Conservation (phyloP, 1,140 invertebrate genomes). For the Notospermus geniculatus region DNA sequence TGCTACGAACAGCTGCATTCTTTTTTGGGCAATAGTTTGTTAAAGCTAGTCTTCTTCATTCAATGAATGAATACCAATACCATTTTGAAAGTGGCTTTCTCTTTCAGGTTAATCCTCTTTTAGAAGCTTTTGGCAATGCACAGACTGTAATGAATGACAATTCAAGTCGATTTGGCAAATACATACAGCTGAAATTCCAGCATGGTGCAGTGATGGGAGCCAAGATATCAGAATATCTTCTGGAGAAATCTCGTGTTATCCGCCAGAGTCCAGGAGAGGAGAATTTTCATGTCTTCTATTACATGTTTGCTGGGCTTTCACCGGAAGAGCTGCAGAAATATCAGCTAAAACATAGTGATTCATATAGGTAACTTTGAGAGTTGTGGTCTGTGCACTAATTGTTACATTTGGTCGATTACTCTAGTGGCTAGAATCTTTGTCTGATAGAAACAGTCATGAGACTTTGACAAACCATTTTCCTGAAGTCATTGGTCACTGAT, state of each 20-base stretch:
- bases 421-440: too few relatives aligned
- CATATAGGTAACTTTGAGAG: slow-evolving; percentile 41
- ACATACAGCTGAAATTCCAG: slow-evolving; percentile 67
- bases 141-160: slow-evolving; percentile 77
- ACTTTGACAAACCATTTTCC: too few relatives aligned
- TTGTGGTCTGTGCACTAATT: neutral
- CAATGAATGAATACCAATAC: neutral
- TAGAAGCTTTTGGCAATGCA: slow-evolving; percentile 85
- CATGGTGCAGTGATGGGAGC: slow-evolving; percentile 45
- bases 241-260: slow-evolving; percentile 81
- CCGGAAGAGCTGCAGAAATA: slow-evolving; percentile 35
- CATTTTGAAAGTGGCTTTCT: neutral
- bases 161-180: slow-evolving; percentile 81
- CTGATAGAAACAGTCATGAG: too few relatives aligned
- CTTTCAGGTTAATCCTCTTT: slow-evolving; percentile 67
- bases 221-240: slow-evolving; percentile 75
- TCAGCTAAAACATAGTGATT: slow-evolving; percentile 29
- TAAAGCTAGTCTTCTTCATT: slow-evolving; percentile 8
- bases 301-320: slow-evolving; percentile 46
- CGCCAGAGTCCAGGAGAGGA: slow-evolving; percentile 71
- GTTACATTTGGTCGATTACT: too few relatives aligned
- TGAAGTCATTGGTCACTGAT: too few relatives aligned
- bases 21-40: neutral
- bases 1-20: neutral
- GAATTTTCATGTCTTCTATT: slow-evolving; percentile 56